phyloP scores from a whole-genome alignment of 2,888 invertebrate species.

The Eristalis tenax region DNA sequence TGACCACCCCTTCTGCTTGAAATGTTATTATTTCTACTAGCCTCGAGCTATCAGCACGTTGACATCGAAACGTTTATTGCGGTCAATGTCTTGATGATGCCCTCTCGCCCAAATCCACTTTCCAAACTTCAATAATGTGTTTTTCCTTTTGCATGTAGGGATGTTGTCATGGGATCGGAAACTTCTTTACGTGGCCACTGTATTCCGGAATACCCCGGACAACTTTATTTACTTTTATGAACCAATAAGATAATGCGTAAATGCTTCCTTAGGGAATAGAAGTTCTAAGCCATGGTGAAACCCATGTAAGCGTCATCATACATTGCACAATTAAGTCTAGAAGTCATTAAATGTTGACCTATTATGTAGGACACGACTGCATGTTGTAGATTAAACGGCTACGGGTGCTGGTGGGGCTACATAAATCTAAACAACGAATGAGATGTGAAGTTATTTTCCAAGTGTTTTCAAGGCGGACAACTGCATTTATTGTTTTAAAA shows the following conservation, averaged over 20 bases:
- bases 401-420: background rate
- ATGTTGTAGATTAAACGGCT: background rate
- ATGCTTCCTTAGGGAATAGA: constrained; percentile 22
- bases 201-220: background rate
- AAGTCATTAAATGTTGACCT: background rate
- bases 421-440: background rate
- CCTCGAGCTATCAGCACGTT: constrained; percentile 5
- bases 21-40: constrained; percentile 21
- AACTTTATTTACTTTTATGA: constrained; percentile 48
- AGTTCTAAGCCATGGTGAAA: background rate
- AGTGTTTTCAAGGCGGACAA: background rate
- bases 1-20: background rate
- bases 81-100: constrained; percentile 43
- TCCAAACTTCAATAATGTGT: constrained; percentile 38
- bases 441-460: background rate
- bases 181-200: constrained; percentile 37
- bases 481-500: background rate
- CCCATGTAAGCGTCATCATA: background rate
- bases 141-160: constrained; percentile 25
- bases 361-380: background rate
- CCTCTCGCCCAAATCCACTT: constrained; percentile 37
- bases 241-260: constrained; percentile 35
- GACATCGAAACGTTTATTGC: constrained; percentile 46
- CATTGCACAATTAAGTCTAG: constrained; percentile 4
- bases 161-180: constrained; percentile 21